These are phyloP conservation scores for Parnassius smintheus DNA, from an alignment of 2,888 invertebrate genomes.

Conservation along the genomic window DNA sequence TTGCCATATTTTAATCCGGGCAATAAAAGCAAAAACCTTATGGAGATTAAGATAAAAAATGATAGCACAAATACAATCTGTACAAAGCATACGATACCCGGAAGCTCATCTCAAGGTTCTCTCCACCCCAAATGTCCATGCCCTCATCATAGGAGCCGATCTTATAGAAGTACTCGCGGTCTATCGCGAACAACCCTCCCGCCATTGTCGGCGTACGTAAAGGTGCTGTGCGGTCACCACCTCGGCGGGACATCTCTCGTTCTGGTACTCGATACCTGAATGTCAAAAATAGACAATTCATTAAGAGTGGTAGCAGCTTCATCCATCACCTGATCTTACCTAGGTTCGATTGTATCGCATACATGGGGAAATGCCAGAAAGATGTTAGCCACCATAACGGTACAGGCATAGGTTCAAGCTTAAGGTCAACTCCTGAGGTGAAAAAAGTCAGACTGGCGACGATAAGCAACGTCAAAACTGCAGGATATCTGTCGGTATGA, in stretches of 20 bases:
- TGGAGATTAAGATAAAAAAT: neutral
- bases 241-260: slow-evolving; percentile 96
- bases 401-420: too few relatives aligned
- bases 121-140: slow-evolving; percentile 99
- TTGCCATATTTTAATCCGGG: too few relatives aligned
- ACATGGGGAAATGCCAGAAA: too few relatives aligned
- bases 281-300: neutral
- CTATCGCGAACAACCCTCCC: slow-evolving; percentile 97
- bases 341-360: too few relatives aligned
- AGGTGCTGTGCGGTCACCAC: slow-evolving; percentile 95
- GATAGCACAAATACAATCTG: neutral
- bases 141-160: slow-evolving; percentile 99
- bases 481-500: too few relatives aligned
- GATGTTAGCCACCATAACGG: too few relatives aligned
- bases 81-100: slow-evolving; percentile 83
- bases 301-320: too few relatives aligned
- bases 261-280: slow-evolving; percentile 97
- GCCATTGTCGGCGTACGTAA: slow-evolving; percentile 99
- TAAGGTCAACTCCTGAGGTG: too few relatives aligned
- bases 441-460: too few relatives aligned
- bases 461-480: too few relatives aligned
- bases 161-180: slow-evolving; percentile 98
- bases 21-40: too few relatives aligned
- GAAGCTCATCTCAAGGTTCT: slow-evolving; percentile 97
- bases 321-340: too few relatives aligned